Evolutionary conservation across 23 tunicate genomes (phyloP).

Genomic region (Ciona savignyi): DNA sequence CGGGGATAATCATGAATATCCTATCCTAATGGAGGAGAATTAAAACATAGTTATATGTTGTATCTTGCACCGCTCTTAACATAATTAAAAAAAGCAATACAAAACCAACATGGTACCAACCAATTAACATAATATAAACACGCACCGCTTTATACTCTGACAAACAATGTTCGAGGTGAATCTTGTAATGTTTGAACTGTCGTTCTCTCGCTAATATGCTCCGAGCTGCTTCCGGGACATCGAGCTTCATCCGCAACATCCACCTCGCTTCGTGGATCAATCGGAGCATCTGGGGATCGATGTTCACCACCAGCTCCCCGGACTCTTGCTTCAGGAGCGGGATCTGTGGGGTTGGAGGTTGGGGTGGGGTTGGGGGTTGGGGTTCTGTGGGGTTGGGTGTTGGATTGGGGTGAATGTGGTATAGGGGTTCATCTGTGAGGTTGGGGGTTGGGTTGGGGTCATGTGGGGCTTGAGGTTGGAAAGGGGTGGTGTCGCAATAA

Average conservation of each 20-base stretch:
- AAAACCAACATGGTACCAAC: not conserved
- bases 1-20: no score
- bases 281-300: constrained; percentile 45
- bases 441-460: no score
- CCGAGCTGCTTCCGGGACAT: constrained; percentile 66
- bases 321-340: constrained; percentile 36
- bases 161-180: constrained; percentile 75
- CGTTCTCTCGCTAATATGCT: constrained; percentile 38
- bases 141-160: constrained; percentile 55
- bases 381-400: no score
- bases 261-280: constrained; percentile 61
- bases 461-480: no score
- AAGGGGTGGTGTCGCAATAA: no score
- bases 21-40: no score
- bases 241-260: constrained; percentile 75
- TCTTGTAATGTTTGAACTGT: constrained; percentile 70
- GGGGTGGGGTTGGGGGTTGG: no score
- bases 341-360: no score
- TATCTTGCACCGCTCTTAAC: not conserved
- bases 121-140: not conserved
- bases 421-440: no score
- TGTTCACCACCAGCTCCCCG: constrained; percentile 59
- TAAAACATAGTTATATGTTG: no score
- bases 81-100: not conserved
- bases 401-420: no score